These are phyloP conservation scores for Asarcornis scutulata DNA, from an alignment of 2,113 vertebrate species.

Conservation along the genomic window DNA sequence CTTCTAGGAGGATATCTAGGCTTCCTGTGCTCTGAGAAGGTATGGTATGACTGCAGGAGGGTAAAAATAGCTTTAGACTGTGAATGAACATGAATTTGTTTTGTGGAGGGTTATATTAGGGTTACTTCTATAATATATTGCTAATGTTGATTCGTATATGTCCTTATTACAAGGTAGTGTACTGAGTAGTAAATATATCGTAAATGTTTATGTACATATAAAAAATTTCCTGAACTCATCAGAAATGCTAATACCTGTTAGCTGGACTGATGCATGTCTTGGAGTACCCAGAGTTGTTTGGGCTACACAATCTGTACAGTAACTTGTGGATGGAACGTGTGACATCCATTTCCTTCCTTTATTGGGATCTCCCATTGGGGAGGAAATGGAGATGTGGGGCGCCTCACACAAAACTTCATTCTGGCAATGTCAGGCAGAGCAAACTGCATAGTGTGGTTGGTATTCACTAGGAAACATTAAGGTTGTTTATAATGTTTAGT, in stretches of 20 bases:
- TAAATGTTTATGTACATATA: not conserved
- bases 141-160: not conserved
- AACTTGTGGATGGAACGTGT: fast-evolving
- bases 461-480: not conserved
- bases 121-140: not conserved
- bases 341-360: fast-evolving
- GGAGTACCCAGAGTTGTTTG: not conserved
- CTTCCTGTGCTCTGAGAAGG: not conserved
- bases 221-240: not conserved
- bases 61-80: not conserved
- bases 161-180: not conserved
- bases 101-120: not conserved
- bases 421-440: not conserved
- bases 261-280: not conserved
- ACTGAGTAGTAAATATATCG: not conserved
- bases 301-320: fast-evolving
- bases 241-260: not conserved
- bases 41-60: fast-evolving
- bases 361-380: not conserved
- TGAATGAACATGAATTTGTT: not conserved
- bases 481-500: not conserved
- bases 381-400: not conserved
- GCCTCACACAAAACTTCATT: not conserved
- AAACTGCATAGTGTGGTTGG: not conserved
- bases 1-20: too few species aligned